Evolutionary conservation across 1,140 invertebrate species (phyloP).

Genomic region (Trichonephila clavata): DNA sequence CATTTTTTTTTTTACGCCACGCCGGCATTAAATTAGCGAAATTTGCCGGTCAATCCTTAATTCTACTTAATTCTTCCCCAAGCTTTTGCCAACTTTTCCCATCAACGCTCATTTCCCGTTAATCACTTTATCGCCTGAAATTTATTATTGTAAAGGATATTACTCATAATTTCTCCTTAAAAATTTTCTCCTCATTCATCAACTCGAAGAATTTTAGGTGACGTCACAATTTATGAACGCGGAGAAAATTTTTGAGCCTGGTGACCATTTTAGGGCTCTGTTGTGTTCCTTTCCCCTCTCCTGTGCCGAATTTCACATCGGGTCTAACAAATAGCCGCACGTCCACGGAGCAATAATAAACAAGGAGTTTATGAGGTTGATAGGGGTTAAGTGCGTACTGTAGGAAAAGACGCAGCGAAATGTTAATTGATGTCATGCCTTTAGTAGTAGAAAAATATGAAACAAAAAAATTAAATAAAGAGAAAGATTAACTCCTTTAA

Average conservation of each 20-base stretch:
- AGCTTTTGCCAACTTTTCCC: background rate
- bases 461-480: too few species aligned
- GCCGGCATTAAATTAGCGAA: background rate
- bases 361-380: conserved; percentile 38
- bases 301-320: background rate
- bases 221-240: background rate
- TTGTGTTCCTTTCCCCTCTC: background rate
- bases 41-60: background rate
- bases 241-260: background rate
- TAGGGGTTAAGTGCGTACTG: background rate
- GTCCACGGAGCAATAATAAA: background rate
- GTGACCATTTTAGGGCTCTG: conserved; percentile 21
- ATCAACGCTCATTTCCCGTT: background rate
- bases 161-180: background rate
- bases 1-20: background rate
- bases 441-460: too few species aligned
- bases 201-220: background rate
- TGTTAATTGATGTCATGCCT: background rate
- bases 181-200: conserved; percentile 7
- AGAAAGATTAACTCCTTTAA: too few species aligned
- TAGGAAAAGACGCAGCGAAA: background rate
- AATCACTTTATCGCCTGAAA: conserved; percentile 30
- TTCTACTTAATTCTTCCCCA: background rate
- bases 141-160: background rate
- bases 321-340: background rate